phyloP scores from a whole-genome alignment of 2,797 vertebrate genomes.

The Xenentodon cancila region DNA sequence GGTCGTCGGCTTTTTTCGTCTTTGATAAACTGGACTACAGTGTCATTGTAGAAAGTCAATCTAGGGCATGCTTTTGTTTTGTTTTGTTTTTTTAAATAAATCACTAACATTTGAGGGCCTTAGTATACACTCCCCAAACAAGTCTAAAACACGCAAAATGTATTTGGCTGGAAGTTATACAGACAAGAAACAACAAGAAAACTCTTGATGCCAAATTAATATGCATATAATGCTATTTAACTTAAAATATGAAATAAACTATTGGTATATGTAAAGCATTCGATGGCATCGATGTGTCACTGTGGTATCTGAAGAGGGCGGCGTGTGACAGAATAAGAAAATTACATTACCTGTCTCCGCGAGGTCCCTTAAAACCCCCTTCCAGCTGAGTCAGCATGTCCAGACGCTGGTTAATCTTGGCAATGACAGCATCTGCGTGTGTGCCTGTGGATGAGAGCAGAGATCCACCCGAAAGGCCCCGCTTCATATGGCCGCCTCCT shows the following conservation, averaged over 20 bases:
- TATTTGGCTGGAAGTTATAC: neutral
- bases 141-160: slow-evolving; percentile 1
- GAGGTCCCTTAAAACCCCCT: slow-evolving; percentile 80
- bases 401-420: slow-evolving; percentile 91
- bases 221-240: neutral
- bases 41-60: neutral
- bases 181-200: neutral
- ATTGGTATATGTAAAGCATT: neutral
- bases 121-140: neutral
- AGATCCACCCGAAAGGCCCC: slow-evolving; percentile 76
- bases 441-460: slow-evolving; percentile 78
- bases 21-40: neutral
- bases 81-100: neutral
- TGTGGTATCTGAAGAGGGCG: neutral
- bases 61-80: neutral
- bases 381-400: slow-evolving; percentile 91
- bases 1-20: neutral
- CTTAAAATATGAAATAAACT: neutral
- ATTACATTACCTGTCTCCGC: slow-evolving; percentile 78
- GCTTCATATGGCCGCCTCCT: slow-evolving; percentile 79
- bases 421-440: slow-evolving; percentile 86
- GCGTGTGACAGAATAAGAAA: neutral
- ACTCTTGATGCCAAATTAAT: neutral
- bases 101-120: slow-evolving; percentile 1
- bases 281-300: slow-evolving; percentile 5